Conservation (phyloP, 2,797 vertebrate species). For the Spheniscus humboldti region DNA sequence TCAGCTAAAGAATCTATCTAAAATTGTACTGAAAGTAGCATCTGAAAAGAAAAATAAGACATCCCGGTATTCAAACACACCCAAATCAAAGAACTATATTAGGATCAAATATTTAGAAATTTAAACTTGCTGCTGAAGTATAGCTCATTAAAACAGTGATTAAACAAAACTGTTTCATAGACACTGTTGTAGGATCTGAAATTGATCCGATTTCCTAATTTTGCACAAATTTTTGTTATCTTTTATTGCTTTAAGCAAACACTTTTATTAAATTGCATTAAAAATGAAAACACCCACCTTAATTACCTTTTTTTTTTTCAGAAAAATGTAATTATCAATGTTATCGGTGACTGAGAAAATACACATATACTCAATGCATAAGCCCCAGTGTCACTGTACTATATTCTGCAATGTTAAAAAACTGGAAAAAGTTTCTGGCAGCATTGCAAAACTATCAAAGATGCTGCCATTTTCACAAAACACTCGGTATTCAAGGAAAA, state of each 20-base stretch:
- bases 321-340: not conserved
- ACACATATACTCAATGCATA: rapidly evolving
- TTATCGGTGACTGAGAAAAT: not conserved
- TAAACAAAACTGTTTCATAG: not conserved
- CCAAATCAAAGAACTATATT: not conserved
- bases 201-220: not conserved
- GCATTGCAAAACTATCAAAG: not conserved
- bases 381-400: not conserved
- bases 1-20: not conserved
- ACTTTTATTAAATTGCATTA: not conserved
- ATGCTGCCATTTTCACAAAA: not conserved
- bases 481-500: not conserved
- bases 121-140: not conserved
- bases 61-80: not conserved
- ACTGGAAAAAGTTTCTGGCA: not conserved
- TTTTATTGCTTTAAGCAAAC: not conserved
- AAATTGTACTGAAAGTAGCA: not conserved
- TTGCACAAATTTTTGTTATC: not conserved
- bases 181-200: not conserved
- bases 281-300: not conserved
- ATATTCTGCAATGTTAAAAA: not conserved
- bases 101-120: not conserved
- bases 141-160: not conserved
- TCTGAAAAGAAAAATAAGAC: not conserved
- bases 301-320: not conserved